A percentile compares a stretch with the other conserved stretches of the same genome.
Conservation (phyloP, 2,888 invertebrate genomes). For the Podabrus alpinus region DNA sequence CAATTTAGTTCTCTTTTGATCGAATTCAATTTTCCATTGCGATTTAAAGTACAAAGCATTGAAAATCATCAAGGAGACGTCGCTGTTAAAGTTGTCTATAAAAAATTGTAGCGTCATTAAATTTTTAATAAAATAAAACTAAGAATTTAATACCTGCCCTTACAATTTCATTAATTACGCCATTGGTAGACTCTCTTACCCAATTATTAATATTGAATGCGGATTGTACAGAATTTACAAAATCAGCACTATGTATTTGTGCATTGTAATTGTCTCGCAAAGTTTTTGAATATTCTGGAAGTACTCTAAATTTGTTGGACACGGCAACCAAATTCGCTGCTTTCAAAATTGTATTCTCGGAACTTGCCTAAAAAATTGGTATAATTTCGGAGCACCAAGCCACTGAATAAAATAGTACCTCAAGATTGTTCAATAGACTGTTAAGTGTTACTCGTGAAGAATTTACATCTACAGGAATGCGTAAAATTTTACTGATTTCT, state of each 20-base stretch:
- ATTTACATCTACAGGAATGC: conserved; percentile 56
- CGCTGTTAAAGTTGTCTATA: conserved; percentile 58
- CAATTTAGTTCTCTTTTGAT: conserved; percentile 56
- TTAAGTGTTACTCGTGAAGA: conserved; percentile 25
- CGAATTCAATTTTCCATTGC: conserved; percentile 73
- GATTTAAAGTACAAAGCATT: conserved; percentile 81
- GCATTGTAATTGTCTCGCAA: conserved; percentile 59
- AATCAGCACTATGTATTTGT: conserved; percentile 59
- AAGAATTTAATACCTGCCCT: conserved; percentile 54
- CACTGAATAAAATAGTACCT: conserved; percentile 18
- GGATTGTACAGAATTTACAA: conserved; percentile 54
- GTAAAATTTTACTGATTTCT: conserved; percentile 62
- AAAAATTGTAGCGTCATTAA: conserved; percentile 28
- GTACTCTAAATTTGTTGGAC: conserved; percentile 53
- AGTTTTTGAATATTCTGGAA: conserved; percentile 55
- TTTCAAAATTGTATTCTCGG: conserved; percentile 44
- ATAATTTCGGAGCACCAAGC: not conserved
- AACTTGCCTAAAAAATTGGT: conserved; percentile 40
- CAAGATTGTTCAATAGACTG: conserved; percentile 30
- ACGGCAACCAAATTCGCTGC: conserved; percentile 60
- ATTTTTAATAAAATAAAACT: not conserved
- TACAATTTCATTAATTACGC: conserved; percentile 61
- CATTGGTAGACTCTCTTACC: conserved; percentile 64
- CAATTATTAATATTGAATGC: conserved; percentile 63
- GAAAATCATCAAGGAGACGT: conserved; percentile 70